Conservation (phyloP, 2,113 vertebrate species). For the Leucopsar rothschildi region DNA sequence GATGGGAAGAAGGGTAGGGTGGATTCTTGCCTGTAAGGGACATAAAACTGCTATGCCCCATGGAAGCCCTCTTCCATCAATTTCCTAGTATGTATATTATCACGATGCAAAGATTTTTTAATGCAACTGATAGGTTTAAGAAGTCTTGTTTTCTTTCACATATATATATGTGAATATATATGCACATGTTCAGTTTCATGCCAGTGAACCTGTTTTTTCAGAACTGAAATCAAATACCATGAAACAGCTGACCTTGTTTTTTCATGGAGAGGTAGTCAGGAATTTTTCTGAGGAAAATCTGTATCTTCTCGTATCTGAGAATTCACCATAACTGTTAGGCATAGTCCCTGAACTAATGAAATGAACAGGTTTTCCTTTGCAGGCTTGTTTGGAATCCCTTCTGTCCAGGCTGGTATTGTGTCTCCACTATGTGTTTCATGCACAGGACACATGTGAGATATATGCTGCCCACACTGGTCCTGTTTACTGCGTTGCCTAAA, state of each 20-base stretch:
- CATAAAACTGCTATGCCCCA: accelerated
- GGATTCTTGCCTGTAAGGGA: background rate
- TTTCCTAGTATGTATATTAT: background rate
- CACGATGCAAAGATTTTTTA: background rate
- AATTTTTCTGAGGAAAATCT: background rate
- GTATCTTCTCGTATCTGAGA: background rate
- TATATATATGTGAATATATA: background rate
- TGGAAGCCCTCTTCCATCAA: background rate
- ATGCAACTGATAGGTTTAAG: background rate
- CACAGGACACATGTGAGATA: background rate
- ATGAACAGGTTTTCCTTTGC: background rate
- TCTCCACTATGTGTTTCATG: background rate
- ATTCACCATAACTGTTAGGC: background rate
- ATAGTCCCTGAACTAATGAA: background rate
- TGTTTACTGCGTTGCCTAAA: background rate
- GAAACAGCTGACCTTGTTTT: background rate
- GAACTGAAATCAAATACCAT: background rate
- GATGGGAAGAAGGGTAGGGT: background rate
- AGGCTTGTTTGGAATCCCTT: background rate
- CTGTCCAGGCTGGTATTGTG: background rate
- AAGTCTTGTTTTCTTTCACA: background rate
- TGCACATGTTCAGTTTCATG: background rate
- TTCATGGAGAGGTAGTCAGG: background rate
- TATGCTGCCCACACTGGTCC: background rate
- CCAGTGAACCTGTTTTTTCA: background rate